Percentiles rank a stretch among this genome's conserved stretches.
phyloP scores from a whole-genome alignment of 2,888 invertebrate species.

The Leptinotarsa tumamoca region DNA sequence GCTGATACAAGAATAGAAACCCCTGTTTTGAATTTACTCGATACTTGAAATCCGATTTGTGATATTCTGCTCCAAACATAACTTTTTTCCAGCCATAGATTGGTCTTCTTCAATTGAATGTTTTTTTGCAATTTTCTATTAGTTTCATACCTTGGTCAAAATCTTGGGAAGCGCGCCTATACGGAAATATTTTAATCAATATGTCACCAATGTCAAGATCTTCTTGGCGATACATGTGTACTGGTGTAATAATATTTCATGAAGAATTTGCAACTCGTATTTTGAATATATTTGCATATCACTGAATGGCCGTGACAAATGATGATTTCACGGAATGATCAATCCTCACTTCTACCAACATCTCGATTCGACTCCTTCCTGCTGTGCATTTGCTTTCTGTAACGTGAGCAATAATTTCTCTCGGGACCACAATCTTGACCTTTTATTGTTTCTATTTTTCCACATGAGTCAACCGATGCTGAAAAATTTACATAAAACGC shows the following conservation, averaged over 20 bases:
- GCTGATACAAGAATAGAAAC: too few relatives aligned
- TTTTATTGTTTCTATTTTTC: not conserved
- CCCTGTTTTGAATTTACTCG: too few relatives aligned
- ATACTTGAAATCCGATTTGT: too few relatives aligned
- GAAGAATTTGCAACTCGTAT: not conserved
- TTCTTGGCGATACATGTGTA: not conserved
- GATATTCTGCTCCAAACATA: too few relatives aligned
- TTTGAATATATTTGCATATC: conserved; percentile 14
- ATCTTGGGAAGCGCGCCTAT: too few relatives aligned
- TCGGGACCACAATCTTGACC: too few relatives aligned
- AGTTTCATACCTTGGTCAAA: too few relatives aligned
- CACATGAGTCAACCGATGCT: not conserved
- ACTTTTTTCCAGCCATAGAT: too few relatives aligned
- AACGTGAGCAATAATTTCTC: too few relatives aligned
- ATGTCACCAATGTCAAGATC: not conserved
- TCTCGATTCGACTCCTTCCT: not conserved
- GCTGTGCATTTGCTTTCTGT: not conserved
- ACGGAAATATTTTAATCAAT: not conserved
- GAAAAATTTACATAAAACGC: conserved; percentile 14
- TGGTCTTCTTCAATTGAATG: too few relatives aligned
- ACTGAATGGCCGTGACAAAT: conserved; percentile 2
- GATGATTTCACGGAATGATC: conserved; percentile 16
- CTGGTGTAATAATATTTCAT: not conserved
- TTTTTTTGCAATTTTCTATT: too few relatives aligned
- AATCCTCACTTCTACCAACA: conserved; percentile 5